Evolutionary conservation across 2,113 vertebrate species (phyloP).

Genomic region (Lophotis ruficrista): DNA sequence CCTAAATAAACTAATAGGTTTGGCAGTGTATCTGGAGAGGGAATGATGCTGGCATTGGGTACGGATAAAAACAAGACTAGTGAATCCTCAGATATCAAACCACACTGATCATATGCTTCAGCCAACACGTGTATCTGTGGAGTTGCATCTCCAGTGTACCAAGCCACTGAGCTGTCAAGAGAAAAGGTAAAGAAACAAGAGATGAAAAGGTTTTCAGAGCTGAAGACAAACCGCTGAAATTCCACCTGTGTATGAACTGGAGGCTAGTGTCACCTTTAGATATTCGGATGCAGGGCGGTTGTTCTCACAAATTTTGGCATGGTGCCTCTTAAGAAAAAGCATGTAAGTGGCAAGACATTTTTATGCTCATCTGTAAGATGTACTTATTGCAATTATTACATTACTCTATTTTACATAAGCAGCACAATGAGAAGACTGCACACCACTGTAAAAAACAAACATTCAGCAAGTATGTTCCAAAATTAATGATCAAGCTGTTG

Average conservation of each 20-base stretch:
- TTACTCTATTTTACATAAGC: not conserved
- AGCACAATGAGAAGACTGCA: not conserved
- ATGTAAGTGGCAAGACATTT: not conserved
- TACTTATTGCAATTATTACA: not conserved
- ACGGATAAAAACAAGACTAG: not conserved
- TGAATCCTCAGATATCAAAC: not conserved
- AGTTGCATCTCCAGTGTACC: not conserved
- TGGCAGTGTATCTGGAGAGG: not conserved
- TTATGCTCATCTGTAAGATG: not conserved
- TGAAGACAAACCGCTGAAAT: not conserved
- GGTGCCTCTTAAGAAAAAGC: not conserved
- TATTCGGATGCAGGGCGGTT: not conserved
- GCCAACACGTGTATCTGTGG: not conserved
- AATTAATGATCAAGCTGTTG: not conserved
- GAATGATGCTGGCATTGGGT: not conserved
- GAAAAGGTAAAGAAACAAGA: not conserved
- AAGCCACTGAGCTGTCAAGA: not conserved
- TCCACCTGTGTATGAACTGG: not conserved
- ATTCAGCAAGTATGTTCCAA: not conserved
- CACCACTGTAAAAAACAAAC: not conserved
- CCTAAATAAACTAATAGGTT: not conserved
- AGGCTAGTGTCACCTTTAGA: not conserved
- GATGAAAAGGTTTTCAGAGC: not conserved
- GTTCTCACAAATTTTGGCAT: not conserved
- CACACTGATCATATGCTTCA: not conserved